A percentile compares a stretch with the other conserved stretches of the same genome.
Conservation (phyloP, 2,113 vertebrate species). For the Cavia aperea region DNA sequence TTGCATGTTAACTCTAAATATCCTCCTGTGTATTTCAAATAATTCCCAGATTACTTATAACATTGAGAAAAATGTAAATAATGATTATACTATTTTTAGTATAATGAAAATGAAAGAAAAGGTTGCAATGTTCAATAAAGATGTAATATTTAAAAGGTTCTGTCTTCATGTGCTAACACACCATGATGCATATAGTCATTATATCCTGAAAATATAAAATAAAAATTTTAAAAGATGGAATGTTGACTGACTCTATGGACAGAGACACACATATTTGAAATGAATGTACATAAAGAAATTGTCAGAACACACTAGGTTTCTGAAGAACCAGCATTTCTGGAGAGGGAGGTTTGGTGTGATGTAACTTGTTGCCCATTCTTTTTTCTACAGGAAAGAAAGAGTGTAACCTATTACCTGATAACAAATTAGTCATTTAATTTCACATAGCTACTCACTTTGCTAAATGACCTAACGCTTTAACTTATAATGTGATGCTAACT, state of each 20-base stretch:
- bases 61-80: background rate
- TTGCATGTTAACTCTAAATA: background rate
- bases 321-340: background rate
- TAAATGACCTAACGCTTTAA: background rate
- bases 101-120: background rate
- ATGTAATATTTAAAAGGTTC: background rate
- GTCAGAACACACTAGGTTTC: background rate
- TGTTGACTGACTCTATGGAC: no score
- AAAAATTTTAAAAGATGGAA: background rate
- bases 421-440: background rate
- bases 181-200: background rate
- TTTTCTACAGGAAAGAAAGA: background rate
- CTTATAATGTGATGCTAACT: background rate
- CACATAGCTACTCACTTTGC: background rate
- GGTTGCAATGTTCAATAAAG: background rate
- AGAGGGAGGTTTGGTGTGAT: background rate
- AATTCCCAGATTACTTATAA: background rate
- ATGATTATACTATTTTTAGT: background rate
- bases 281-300: background rate
- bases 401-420: background rate
- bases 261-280: background rate
- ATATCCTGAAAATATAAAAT: background rate
- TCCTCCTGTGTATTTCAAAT: background rate
- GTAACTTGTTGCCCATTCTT: background rate
- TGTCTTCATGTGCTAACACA: background rate